Evolutionary conservation across 1,140 invertebrate genomes (phyloP), one percentile per base, ranked within the genome.

Genomic region (Piezodorus guildinii): DNA sequence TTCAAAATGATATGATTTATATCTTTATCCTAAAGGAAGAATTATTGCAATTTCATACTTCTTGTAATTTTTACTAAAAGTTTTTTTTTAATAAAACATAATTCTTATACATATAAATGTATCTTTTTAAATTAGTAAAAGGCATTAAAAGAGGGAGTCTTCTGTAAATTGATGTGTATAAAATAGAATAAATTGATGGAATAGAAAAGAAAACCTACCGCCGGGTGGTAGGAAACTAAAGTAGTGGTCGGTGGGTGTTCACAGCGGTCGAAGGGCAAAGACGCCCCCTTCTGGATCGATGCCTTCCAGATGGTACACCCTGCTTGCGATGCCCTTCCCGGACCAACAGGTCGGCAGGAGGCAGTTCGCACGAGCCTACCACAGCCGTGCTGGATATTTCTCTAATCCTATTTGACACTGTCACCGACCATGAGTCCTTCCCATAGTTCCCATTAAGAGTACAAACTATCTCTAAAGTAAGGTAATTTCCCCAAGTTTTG

Each of bases 261-360:
- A 34, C 67, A 70, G 71, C 65, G 68, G 69, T 66, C 65, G 56
- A 72, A 70, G 70, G 60, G 70, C 66, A 54, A 70, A 70, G 67
- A 65, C 72, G 63, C 72, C 74, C 60, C 70, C 73, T 62, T 73
- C 72, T 44, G 75, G 65, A 75, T 76, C 67, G 69, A 80, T 86
- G 76, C 85, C 86, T 25, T 86, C 87, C 65, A 79, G 88, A 71
- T 91, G 87, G 90, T 91, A 90, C 79, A 91, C 88, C 63, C 81
- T 93, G 66, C 81, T 93, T 75, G 90, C 90, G 65, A 81, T 93
- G 70, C 90, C 90, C 68, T 93, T 93, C 77, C 88, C 90, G 71
- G 90, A 93, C 78, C 89, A 92, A 79, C 89, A 90, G 74, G 84
- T 91, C 70, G 90, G 88, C 65, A 77, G 89, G 68, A 79, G 90